Evolutionary conservation across 2,113 vertebrate species (phyloP).

Genomic region (Pluvialis apricaria): DNA sequence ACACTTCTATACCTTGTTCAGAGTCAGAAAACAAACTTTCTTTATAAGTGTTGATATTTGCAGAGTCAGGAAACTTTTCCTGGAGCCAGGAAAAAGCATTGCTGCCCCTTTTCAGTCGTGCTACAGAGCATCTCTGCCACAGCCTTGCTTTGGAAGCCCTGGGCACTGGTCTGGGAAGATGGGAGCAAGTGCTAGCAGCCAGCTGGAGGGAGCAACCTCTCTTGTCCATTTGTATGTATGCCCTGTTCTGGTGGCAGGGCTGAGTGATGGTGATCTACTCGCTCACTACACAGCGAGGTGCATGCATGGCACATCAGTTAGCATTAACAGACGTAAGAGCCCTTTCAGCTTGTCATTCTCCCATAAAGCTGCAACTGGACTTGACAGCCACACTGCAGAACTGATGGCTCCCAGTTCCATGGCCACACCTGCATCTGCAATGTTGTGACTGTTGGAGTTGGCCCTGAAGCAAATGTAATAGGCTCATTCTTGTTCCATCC

Average conservation of each 20-base stretch:
- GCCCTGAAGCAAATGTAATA: not conserved
- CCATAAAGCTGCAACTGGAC: not conserved
- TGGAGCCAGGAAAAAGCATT: not conserved
- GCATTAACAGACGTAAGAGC: fast-evolving
- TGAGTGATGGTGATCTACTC: not conserved
- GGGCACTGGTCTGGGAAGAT: not conserved
- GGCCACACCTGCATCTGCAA: not conserved
- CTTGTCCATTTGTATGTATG: fast-evolving
- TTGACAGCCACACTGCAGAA: not conserved
- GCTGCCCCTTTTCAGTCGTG: not conserved
- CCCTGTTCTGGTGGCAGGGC: not conserved
- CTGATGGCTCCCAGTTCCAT: not conserved
- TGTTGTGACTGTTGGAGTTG: not conserved
- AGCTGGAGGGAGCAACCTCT: not conserved
- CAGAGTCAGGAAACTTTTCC: not conserved
- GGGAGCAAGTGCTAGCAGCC: not conserved
- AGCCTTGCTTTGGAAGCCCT: not conserved
- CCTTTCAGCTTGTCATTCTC: not conserved
- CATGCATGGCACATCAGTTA: not conserved
- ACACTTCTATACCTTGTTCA: not conserved
- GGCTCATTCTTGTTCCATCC: not conserved
- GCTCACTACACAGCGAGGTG: not conserved
- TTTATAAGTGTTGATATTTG: not conserved
- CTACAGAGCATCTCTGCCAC: not conserved
- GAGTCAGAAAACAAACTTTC: not conserved